A percentile compares a stretch with the other conserved stretches of the same genome.
phyloP scores from a whole-genome alignment of 2,797 vertebrate genomes.

The Propithecus perrieri region DNA sequence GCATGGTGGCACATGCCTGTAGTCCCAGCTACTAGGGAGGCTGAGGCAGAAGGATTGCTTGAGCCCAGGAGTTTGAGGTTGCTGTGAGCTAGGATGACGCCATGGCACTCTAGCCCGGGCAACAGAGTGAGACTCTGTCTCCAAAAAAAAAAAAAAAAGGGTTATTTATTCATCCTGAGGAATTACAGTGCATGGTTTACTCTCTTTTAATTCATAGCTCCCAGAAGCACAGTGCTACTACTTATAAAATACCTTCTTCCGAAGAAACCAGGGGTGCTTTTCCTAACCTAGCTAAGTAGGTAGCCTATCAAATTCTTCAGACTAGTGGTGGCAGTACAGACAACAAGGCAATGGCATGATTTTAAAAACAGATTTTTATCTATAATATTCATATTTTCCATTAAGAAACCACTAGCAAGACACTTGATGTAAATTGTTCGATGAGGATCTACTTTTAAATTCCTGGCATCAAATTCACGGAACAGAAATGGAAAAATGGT shows the following conservation, averaged over 20 bases:
- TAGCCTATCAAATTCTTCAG: not conserved
- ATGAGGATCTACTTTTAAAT: slow-evolving; percentile 36
- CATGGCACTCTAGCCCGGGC: too few relatives aligned
- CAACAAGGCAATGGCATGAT: not conserved
- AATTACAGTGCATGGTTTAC: not conserved
- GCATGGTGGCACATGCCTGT: too few relatives aligned
- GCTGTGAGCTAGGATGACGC: too few relatives aligned
- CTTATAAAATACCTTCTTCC: slow-evolving; percentile 19
- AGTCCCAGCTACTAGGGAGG: too few relatives aligned
- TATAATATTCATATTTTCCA: slow-evolving; percentile 12
- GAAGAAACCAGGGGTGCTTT: not conserved
- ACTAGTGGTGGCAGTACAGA: not conserved
- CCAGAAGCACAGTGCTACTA: not conserved
- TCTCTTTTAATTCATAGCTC: slow-evolving; percentile 31
- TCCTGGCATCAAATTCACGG: not conserved
- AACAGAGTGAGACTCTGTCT: too few relatives aligned
- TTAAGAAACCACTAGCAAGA: slow-evolving; percentile 17
- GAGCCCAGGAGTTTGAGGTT: too few relatives aligned
- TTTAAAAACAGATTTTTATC: slow-evolving; percentile 21
- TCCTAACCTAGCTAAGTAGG: not conserved
- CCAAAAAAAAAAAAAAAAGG: not conserved
- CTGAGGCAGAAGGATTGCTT: too few relatives aligned
- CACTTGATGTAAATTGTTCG: not conserved
- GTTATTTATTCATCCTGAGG: not conserved
- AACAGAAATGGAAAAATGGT: not conserved